phyloP scores from a whole-genome alignment of 2,888 invertebrate species.

The Diplazon laetatorius region DNA sequence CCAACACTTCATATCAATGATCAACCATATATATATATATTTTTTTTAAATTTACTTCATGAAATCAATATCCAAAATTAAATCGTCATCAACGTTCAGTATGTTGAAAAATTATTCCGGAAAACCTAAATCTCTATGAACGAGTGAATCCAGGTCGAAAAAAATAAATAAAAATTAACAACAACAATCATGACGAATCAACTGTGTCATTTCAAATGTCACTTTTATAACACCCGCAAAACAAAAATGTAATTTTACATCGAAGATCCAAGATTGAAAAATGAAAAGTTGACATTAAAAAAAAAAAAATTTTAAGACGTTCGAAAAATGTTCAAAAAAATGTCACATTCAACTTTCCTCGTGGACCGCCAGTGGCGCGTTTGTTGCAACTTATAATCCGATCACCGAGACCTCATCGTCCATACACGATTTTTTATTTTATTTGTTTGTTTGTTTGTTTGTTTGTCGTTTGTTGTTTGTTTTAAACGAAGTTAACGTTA shows the following conservation, averaged over 20 bases:
- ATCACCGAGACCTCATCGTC: constrained; percentile 9
- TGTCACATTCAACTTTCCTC: constrained; percentile 63
- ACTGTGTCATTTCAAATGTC: constrained; percentile 4
- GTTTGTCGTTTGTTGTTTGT: too few relatives aligned
- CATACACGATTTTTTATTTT: constrained; percentile 46
- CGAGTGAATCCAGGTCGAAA: too few relatives aligned
- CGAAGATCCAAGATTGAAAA: constrained; percentile 46
- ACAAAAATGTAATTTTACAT: constrained; percentile 12
- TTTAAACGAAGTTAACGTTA: constrained; percentile 15
- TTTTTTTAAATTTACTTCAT: background rate
- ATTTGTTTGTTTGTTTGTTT: too few relatives aligned
- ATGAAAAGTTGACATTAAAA: too few relatives aligned
- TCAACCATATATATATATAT: too few relatives aligned
- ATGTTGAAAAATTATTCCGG: too few relatives aligned
- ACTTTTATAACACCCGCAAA: constrained; percentile 30
- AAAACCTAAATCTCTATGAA: too few relatives aligned
- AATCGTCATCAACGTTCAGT: too few relatives aligned
- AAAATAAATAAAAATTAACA: too few relatives aligned
- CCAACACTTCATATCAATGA: background rate
- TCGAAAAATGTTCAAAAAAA: constrained; percentile 3
- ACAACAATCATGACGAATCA: background rate
- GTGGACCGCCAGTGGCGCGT: constrained; percentile 8
- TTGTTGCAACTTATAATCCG: constrained; percentile 28
- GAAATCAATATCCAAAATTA: background rate
- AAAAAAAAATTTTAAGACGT: background rate